Percentiles rank a stretch among this genome's conserved stretches.
phyloP scores from a whole-genome alignment of 2,888 invertebrate genomes.

The Norana najaformis region DNA sequence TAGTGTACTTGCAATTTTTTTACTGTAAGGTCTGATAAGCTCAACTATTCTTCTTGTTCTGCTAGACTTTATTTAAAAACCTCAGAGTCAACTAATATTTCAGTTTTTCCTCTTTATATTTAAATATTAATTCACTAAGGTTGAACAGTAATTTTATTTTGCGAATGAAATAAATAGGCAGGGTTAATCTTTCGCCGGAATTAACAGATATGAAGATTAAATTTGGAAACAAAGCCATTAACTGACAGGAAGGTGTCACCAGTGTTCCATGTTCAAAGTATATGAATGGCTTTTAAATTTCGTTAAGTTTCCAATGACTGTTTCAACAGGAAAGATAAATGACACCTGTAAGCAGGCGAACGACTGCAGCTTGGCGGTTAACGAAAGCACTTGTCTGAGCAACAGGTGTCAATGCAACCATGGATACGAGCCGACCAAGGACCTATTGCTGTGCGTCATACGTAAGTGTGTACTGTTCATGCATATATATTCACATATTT shows the following conservation, averaged over 20 bases:
- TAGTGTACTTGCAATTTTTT: too few relatives aligned
- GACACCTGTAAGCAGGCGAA: neutral
- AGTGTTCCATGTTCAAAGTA: too few relatives aligned
- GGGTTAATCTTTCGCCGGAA: neutral
- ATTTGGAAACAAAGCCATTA: neutral
- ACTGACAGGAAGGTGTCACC: neutral
- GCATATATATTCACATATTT: neutral
- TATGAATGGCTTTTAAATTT: too few relatives aligned
- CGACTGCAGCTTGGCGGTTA: neutral
- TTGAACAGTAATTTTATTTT: neutral
- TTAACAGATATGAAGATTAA: too few relatives aligned
- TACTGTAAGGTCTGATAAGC: too few relatives aligned
- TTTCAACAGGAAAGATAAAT: neutral
- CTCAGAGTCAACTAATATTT: too few relatives aligned
- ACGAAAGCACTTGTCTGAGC: neutral
- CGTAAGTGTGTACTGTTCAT: neutral
- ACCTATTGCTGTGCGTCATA: neutral
- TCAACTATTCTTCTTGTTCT: too few relatives aligned
- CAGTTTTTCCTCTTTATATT: too few relatives aligned
- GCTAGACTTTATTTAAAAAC: too few relatives aligned
- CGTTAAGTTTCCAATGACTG: neutral
- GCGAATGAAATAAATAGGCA: neutral
- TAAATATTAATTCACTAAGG: neutral
- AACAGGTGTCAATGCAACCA: neutral
- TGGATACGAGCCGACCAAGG: slow-evolving; percentile 9